Base-by-base conservation (phyloP, 1,140 invertebrate genomes). In the Drosophila santomea region DNA sequence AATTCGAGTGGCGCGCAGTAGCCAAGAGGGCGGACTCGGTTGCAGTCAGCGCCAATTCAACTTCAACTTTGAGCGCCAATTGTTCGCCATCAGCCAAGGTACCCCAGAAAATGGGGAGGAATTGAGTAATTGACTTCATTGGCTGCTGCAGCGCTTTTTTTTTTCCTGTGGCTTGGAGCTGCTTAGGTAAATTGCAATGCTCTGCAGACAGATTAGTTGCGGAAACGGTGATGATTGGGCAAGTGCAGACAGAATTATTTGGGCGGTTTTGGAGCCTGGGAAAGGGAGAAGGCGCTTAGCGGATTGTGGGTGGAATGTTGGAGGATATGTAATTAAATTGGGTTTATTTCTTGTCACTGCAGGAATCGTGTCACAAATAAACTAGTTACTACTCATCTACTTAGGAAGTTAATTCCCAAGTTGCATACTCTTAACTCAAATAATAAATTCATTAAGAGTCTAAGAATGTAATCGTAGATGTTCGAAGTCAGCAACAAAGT, bases 51-150 rank as follows among this genome's bases (percentile, higher is more conserved):
- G 23, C 47, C 63, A 82, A 78, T 85, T 84, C 73, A 80, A 80
- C 78, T 75, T 83, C 72, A 74, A 59, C 76, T 84, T 68, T 69
- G 71, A 89, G 78, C 75, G 71, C 66, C 84, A 89, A 88, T 88
- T 88, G 79, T 83, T 83, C 78, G 78, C 60, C 67, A 71, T 69
- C 67, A 57, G 50, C 67, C 51, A 57, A 56, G 66, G 64, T 35
- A 69, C 36, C 43, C 25, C 11, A 51, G 25, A 38, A 51, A 43
- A 68, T 63, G 64, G 60, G 67, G 71, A 81, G 68, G 78, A 78
- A 89, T 89, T 88, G 85, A 47, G 59, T 63, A 89, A 79, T 88
- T 86, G 58, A 74, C 73, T 74, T 54, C 55, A 57, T 57, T 74
- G 69, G 45, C 66, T 36, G 45, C 52, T 28, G 45, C 44, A 43